phyloP scores from a whole-genome alignment of 2,888 invertebrate species.

The Drosophila cyrtoloma region DNA sequence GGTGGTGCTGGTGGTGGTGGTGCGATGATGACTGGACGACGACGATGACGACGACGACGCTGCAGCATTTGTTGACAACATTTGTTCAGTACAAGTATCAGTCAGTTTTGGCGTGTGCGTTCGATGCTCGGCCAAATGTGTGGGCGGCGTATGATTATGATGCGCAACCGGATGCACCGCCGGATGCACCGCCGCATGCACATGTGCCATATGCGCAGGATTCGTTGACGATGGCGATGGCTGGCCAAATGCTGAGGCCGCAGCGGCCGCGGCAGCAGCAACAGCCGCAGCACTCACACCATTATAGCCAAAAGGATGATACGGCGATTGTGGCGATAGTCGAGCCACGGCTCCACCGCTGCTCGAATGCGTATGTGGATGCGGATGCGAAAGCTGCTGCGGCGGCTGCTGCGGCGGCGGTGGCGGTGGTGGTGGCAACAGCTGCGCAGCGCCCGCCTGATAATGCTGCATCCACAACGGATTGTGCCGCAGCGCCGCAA shows the following conservation, averaged over 20 bases:
- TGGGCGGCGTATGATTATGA: constrained; percentile 58
- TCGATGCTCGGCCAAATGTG: constrained; percentile 64
- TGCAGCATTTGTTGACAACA: constrained; percentile 54
- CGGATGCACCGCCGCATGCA: constrained; percentile 53
- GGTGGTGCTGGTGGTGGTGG: constrained; percentile 66
- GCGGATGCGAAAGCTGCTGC: constrained; percentile 61
- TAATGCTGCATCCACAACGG: constrained; percentile 87
- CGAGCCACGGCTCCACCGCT: constrained; percentile 84
- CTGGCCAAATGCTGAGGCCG: constrained; percentile 76
- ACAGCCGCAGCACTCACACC: constrained; percentile 81
- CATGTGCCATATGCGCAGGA: constrained; percentile 61
- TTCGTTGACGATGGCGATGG: constrained; percentile 40
- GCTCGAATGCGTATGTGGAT: constrained; percentile 40
- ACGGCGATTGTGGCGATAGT: constrained; percentile 84
- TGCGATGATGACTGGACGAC: constrained; percentile 72
- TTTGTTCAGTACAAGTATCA: constrained; percentile 76
- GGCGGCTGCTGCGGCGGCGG: constrained; percentile 65
- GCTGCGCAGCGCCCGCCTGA: constrained; percentile 83
- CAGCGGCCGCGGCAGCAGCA: constrained; percentile 77
- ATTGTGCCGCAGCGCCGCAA: constrained; percentile 86
- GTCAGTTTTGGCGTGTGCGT: constrained; percentile 77
- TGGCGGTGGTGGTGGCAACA: constrained; percentile 71
- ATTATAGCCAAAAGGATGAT: constrained; percentile 83
- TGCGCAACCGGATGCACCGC: constrained; percentile 43
- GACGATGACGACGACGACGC: constrained; percentile 57